phyloP scores from a whole-genome alignment of 2,888 invertebrate species.

The Stramonita haemastoma region DNA sequence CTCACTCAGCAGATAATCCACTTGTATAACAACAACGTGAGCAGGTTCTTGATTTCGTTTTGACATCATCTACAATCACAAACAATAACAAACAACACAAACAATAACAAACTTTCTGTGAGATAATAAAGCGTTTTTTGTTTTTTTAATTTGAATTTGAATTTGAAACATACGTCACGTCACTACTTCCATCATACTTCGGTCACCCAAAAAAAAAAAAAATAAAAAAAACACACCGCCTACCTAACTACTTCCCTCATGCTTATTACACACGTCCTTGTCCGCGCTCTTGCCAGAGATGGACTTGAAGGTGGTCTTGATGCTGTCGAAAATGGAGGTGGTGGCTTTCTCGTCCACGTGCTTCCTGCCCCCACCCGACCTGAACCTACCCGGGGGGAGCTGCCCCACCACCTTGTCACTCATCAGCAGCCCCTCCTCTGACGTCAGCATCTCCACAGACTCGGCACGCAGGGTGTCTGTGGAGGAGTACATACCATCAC shows the following conservation, averaged over 20 bases:
- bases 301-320: constrained; percentile 58
- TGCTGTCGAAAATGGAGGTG: constrained; percentile 53
- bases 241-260: background rate
- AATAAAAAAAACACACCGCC: background rate
- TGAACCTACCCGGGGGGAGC: constrained; percentile 47
- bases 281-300: constrained; percentile 47
- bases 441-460: constrained; percentile 45
- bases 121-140: no score
- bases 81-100: no score
- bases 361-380: constrained; percentile 42
- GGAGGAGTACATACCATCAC: constrained; percentile 63
- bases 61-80: background rate
- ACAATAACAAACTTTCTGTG: no score
- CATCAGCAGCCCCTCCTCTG: constrained; percentile 50
- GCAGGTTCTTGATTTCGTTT: background rate
- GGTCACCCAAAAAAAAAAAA: no score
- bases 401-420: constrained; percentile 39
- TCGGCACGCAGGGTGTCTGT: constrained; percentile 57
- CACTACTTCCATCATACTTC: background rate
- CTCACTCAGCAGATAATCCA: no score
- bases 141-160: no score
- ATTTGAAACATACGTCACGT: background rate
- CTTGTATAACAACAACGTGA: no score
- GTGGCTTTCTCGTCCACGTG: constrained; percentile 52
- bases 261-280: background rate